Percentiles rank a stretch among this genome's conserved stretches.
These are phyloP conservation scores for Lamellibrachia satsuma DNA, from an alignment of 2,888 invertebrate genomes.

Conservation along the genomic window DNA sequence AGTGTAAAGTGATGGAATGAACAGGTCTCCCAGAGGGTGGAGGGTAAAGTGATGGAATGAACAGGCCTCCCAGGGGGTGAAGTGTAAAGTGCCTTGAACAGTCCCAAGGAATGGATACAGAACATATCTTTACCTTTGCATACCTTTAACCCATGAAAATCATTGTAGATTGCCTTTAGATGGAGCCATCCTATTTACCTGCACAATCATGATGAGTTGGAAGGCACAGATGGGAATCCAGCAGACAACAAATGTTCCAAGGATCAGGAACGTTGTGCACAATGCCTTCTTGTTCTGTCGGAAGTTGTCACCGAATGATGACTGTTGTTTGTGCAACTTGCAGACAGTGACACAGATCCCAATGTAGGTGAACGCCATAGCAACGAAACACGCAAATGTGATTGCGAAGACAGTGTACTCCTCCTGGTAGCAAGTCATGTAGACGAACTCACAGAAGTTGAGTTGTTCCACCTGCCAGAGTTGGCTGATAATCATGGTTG, in stretches of 20 bases:
- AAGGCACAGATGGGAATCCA: conserved; percentile 41
- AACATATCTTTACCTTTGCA: no score
- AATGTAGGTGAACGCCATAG: conserved; percentile 50
- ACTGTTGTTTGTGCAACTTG: neutral
- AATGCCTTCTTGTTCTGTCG: conserved; percentile 36
- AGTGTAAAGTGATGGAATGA: no score
- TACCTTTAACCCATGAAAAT: no score
- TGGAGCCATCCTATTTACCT: conserved; percentile 14
- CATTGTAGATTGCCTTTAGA: no score
- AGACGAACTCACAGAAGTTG: conserved; percentile 53
- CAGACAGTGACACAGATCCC: conserved; percentile 50
- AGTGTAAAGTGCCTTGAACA: no score
- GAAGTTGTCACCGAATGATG: conserved; percentile 24
- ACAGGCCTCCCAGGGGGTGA: no score
- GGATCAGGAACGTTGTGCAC: conserved; percentile 40
- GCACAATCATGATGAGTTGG: conserved; percentile 37
- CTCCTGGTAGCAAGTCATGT: conserved; percentile 48
- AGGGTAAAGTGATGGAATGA: no score
- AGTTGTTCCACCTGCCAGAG: conserved; percentile 31
- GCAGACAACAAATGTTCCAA: conserved; percentile 41
- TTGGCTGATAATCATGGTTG: neutral
- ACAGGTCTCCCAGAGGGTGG: no score
- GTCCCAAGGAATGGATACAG: no score
- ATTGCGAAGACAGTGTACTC: conserved; percentile 51
- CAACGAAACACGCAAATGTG: conserved; percentile 47